Evolutionary conservation across 2,113 vertebrate genomes (phyloP).

Genomic region (Platysternon megacephalum): DNA sequence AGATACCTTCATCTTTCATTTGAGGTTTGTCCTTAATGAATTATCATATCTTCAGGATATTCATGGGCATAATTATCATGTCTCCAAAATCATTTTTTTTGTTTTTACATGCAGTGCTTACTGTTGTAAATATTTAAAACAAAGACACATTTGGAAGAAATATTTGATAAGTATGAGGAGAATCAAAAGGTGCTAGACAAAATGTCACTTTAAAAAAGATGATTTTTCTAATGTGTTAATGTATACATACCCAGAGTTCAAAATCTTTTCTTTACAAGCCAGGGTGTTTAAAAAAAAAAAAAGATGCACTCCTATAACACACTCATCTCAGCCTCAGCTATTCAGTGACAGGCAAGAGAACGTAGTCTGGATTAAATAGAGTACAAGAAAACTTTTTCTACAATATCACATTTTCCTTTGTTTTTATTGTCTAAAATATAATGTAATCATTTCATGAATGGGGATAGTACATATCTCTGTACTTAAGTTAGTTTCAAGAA

Average conservation of each 20-base stretch:
- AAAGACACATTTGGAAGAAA: not conserved
- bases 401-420: not conserved
- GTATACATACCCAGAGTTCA: not conserved
- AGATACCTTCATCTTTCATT: not conserved
- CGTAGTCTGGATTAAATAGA: not conserved
- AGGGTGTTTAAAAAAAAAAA: not conserved
- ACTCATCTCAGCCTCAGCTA: not conserved
- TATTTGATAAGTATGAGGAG: not conserved
- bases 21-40: not conserved
- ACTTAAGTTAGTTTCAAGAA: not conserved
- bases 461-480: not conserved
- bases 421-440: not conserved
- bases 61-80: not conserved
- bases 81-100: not conserved
- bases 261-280: not conserved
- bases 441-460: not conserved
- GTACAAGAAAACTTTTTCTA: not conserved
- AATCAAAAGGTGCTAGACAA: not conserved
- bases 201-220: not conserved
- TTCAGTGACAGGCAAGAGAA: not conserved
- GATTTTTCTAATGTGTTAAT: not conserved
- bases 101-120: not conserved
- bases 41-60: not conserved
- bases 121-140: not conserved
- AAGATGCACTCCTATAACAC: not conserved